Base-by-base conservation (phyloP, 1,140 invertebrate species). In the Andrena cerasifolii region DNA sequence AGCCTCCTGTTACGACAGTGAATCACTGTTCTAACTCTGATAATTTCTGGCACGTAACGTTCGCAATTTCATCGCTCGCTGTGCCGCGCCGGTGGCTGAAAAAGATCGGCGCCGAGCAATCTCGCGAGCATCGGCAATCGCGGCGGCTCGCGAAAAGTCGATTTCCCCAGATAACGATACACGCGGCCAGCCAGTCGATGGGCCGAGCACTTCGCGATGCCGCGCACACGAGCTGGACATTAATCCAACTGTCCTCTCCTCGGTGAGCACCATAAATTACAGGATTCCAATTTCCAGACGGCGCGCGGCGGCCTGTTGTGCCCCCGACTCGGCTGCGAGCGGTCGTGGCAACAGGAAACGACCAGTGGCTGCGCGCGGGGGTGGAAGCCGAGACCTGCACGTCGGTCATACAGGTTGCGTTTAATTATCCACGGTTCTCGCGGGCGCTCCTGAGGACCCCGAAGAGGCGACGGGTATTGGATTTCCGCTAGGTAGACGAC, bases 241-340 rank as follows among this genome's bases (percentile, higher is more conserved):
- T 85, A 88, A 88, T 86, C 81, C 85, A 84, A 77, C 76, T 83
- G 61, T 78, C 70, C 70, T 70, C 51, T 79, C 59, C 83, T 74
- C 58, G 58, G 65, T 75, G 72, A 79, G 75, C 83, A 62, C 78
- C 80, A 84, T 89, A 89, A 88, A 89, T 89, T 88, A 86, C 82
- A 58, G 77, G 84, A 81, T 88, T 89, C 87, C 86, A 88, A 89
- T 89, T 89, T 89, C 87, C 83, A 89, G 85, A 83, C 83, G 78
- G 79, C 45, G 75, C 83, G 81, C 83, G 78, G 79, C 45, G 75
- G 59, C 58, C 49, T 71, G 66, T 63, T 80, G 51, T 68, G 53
- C 66, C 43, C 59, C 18, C 56, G 45, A 43, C 31, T 8, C 21
- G 36, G 40, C 45, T 58, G 58, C 33, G 67, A 74, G 53, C 40